Conservation (phyloP, 2,888 invertebrate genomes). For the Marasmarcha lunaedactyla region DNA sequence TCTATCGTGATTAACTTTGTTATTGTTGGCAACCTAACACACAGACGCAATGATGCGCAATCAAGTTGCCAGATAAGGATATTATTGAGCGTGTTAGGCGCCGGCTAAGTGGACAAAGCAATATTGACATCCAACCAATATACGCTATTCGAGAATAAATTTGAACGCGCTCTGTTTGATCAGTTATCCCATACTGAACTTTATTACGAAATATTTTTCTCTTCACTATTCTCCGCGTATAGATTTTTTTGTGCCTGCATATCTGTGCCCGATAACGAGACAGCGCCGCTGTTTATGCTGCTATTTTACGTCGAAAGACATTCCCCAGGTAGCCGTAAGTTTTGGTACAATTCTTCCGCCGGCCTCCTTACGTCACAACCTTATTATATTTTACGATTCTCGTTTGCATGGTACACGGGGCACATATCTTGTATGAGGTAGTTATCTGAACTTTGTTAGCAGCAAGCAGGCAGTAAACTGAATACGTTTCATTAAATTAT, state of each 20-base stretch:
- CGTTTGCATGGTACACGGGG: constrained; percentile 40
- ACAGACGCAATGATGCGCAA: constrained; percentile 21
- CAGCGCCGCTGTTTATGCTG: too few species aligned
- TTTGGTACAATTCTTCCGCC: constrained; percentile 17
- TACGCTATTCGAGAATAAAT: too few species aligned
- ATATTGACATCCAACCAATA: background rate
- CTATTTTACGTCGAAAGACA: background rate
- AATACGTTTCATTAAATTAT: too few species aligned
- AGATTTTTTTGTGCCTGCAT: too few species aligned
- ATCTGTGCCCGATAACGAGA: too few species aligned
- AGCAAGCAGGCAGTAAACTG: constrained; percentile 12
- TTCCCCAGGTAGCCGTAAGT: constrained; percentile 9
- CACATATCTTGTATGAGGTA: constrained; percentile 39
- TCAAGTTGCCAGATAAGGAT: constrained; percentile 4
- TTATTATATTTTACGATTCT: constrained; percentile 63
- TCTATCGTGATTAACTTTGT: constrained; percentile 52
- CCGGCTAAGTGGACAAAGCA: background rate
- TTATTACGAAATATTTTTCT: too few species aligned
- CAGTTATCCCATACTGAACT: too few species aligned
- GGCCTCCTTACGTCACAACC: constrained; percentile 41
- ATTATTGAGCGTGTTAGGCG: too few species aligned
- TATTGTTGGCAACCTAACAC: constrained; percentile 42
- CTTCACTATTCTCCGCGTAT: too few species aligned
- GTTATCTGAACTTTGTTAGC: constrained; percentile 44
- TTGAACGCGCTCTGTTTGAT: too few species aligned